Base-by-base conservation (phyloP, 2,113 vertebrate species). In the Candoia aspera region DNA sequence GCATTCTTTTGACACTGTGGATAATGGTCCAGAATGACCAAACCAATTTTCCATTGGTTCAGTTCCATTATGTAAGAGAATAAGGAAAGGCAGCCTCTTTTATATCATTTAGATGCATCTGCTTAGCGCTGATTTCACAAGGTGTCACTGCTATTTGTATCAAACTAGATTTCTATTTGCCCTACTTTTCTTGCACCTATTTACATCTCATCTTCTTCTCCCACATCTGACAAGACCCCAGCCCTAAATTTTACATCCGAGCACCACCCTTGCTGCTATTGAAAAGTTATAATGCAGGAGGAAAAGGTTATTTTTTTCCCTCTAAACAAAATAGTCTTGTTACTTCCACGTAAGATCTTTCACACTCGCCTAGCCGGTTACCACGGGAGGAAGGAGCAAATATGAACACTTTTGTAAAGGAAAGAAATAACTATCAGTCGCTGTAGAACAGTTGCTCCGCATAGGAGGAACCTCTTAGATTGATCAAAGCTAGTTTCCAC, bases 51-150 rank as follows among this genome's bases (percentile, higher is more conserved):
- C 57, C 33, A 46, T 15, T 37, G 26, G 37, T 84, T 53, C 21
- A 88, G 9, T 12, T 21, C 29, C 59, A 3, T 73, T 91, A 42
- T 33, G 24, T 59, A 88, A 83, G 26, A 29, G 26, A 42, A 59
- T 4, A 17, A 58, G 83, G 33, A 87, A 83, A 60, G 86, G 26
- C 55, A 84, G 42, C 10, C 55, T 19, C 9, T 5, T 26, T 29
- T 53, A 37, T 29, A 79, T 84, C 68, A 53, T 73, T 79, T 84
- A 9, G 42, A 60, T 53, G 42, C 68, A 92, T 92, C 55, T 26
- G 73, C 87, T 83, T 84, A 42, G 29, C 59, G 8, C n/a, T 19
- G 91, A 83, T 88, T 92, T 54, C 73, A 59, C 57, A 62, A 89
- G 55, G 6, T 60, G 42, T 87, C 60, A 5, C 10, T 55, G 53